These are phyloP conservation scores for Myoxocephalus aenaeus DNA, from an alignment of 2,797 vertebrate genomes.

Conservation along the genomic window DNA sequence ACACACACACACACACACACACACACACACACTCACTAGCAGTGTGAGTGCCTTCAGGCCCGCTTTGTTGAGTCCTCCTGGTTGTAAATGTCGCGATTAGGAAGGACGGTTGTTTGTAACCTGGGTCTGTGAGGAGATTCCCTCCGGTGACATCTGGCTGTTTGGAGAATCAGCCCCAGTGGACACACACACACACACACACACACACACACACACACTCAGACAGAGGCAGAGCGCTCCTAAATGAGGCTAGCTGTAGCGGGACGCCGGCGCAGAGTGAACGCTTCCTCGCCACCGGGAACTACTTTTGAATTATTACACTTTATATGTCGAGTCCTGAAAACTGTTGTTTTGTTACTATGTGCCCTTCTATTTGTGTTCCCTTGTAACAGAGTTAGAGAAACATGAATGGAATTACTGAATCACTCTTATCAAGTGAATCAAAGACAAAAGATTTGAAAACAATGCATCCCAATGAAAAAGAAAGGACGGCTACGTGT, in stretches of 20 bases:
- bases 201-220: constrained; percentile 11
- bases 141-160: constrained; percentile 43
- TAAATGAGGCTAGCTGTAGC: constrained; percentile 42
- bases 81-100: constrained; percentile 76
- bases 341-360: too few relatives aligned
- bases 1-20: constrained; percentile 13
- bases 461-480: too few relatives aligned
- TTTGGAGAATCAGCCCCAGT: constrained; percentile 55
- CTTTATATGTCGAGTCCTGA: background rate
- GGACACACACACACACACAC: constrained; percentile 11
- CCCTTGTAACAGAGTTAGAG: too few relatives aligned
- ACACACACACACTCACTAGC: constrained; percentile 20
- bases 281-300: constrained; percentile 19
- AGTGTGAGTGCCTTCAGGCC: constrained; percentile 45
- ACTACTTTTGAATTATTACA: too few relatives aligned
- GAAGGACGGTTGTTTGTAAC: constrained; percentile 70
- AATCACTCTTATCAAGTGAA: too few relatives aligned
- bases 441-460: too few relatives aligned
- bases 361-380: too few relatives aligned
- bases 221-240: constrained; percentile 12
- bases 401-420: too few relatives aligned
- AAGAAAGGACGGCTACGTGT: too few relatives aligned
- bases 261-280: constrained; percentile 19
- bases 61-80: constrained; percentile 61
- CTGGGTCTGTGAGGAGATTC: constrained; percentile 59